Base-by-base conservation (phyloP, 2,797 vertebrate genomes). In the Notamacropus eugenii region DNA sequence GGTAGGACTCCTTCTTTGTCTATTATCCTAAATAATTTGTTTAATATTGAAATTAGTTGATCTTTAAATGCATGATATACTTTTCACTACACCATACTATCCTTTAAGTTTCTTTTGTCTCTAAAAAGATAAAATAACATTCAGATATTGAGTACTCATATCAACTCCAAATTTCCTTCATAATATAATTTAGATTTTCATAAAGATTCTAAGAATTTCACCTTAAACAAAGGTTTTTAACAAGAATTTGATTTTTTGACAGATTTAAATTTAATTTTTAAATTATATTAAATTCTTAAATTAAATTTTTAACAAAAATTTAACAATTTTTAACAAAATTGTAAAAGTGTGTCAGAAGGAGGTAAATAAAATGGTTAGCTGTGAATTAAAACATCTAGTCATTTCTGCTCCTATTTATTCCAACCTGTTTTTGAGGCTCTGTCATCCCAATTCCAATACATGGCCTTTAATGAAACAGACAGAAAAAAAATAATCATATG, bases 321-420 rank as follows among this genome's bases (percentile, higher is more conserved):
- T 19, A 56, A 24, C 55, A 55, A 56, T 56, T 56, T 56, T 52
- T 90, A 94, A 62, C 0, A 46, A 46, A 55, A 13, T 95, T 56
- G 54, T 74, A 90, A 94, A 92, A 55, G 90, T 58, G 14, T 1
- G 40, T 93, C 67, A 94, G 67, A 12, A 2, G 90, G 92, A 82
- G 3, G 52, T 90, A 5, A 95, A 29, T 87, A 8, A 8, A 93
- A 6, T 90, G 52, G 57, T 31, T 67, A 22, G 40, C 5, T 93
- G 14, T 67, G 13, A 95, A 50, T 95, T 95, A 92, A 59, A 95
- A 54, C 22, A 31, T 57, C 62, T 74, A 74, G 1, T 95, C 90
- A 40, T 92, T 34, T 93, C 74, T 19, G 40, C 6, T 74, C 9
- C 40, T 27, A 4, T 46, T 82, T 82, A 46, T 82, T 82, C 40